These are phyloP conservation scores for Pluvianellus socialis DNA, from an alignment of 2,113 vertebrate species.

Conservation along the genomic window DNA sequence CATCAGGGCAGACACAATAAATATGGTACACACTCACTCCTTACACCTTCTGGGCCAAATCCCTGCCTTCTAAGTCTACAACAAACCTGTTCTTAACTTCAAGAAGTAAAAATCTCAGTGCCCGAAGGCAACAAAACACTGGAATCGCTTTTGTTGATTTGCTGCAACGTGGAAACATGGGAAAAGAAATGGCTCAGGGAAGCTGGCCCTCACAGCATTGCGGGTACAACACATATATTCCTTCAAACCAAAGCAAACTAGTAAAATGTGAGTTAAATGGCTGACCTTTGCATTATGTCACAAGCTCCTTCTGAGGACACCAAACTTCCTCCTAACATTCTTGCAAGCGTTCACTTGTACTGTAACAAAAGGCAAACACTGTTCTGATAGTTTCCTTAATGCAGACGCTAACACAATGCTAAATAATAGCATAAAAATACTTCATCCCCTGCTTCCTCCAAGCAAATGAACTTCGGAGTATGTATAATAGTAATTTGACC, in stretches of 20 bases:
- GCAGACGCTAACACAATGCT: background rate
- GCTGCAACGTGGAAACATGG: background rate
- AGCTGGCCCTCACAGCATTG: background rate
- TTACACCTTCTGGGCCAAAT: background rate
- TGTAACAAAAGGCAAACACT: background rate
- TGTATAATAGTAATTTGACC: background rate
- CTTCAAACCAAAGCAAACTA: background rate
- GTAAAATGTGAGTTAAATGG: background rate
- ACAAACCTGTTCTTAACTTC: background rate
- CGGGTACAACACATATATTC: accelerated
- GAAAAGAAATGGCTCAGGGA: background rate
- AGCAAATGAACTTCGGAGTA: background rate
- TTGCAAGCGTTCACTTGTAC: background rate
- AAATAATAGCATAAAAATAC: background rate
- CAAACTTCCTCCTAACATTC: background rate
- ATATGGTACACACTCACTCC: background rate
- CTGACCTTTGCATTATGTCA: background rate
- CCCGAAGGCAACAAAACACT: background rate
- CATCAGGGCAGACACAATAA: background rate
- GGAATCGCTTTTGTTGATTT: background rate
- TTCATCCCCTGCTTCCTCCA: background rate
- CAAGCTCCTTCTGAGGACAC: background rate
- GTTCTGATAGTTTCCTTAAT: background rate
- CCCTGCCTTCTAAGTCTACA: background rate
- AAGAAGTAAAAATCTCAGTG: background rate